Base-by-base conservation (phyloP, 2,797 vertebrate species). In the Xenopus petersii region DNA sequence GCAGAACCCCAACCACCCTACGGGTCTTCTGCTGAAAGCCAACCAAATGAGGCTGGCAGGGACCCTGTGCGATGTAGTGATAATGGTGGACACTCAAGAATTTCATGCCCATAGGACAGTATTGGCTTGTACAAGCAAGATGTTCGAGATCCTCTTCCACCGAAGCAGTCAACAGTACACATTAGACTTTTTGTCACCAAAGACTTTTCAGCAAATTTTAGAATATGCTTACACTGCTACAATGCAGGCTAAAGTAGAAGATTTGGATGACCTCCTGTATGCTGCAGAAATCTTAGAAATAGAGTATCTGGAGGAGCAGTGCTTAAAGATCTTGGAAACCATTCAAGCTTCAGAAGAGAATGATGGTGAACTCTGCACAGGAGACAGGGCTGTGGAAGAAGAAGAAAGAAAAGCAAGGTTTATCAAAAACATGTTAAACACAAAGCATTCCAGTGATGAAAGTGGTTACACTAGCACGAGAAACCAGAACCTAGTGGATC, bases 191-290 rank as follows among this genome's bases (percentile, higher is more conserved):
- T 94, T 99, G 81, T 99, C 97, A 67, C 97, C 97, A 80, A 98
- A 98, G 93, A 99, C 97, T 59, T 99, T 99, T 90, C 96, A 98
- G 92, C 97, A 99, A 92, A 98, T 99, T 83, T 89, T 99, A 82
- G 97, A 98, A 90, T 99, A 99, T 0, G 96, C 97, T 0, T 99
- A 99, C 89, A 99, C 97, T 0, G 94, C 97, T 81, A 97, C 95
- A 0, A 93, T 99, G 51, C 97, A 99, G 81, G 96, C 96, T 70
- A 95, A 93, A 36, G 94, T 96, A 0, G 97, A 99, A 82, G 98
- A 99, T 86, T 84, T 99, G 81, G 98, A 99, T 0, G 98, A 99
- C 85, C 90, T 99, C 83, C 89, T 99, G 78, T 99, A 99, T 0
- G 98, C 98, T 0, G 98, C 98, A 0, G 98, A 99, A 92, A 99